These are phyloP conservation scores for Characodon lateralis DNA, from an alignment of 2,797 vertebrate genomes.

Conservation along the genomic window DNA sequence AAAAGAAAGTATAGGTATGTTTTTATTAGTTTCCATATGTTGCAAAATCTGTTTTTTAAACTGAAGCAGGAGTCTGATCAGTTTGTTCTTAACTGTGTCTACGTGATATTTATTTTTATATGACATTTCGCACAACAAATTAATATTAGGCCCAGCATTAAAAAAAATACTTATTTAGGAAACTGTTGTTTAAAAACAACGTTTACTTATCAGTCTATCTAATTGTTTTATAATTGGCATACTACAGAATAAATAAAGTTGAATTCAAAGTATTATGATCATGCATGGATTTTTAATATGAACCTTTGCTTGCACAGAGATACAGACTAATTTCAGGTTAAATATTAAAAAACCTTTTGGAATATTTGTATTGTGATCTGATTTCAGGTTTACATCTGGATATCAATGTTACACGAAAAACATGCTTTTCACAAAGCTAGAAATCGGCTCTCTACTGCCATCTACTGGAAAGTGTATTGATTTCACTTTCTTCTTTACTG, in stretches of 20 bases:
- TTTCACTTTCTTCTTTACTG: no score
- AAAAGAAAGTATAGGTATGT: not conserved
- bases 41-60: not conserved
- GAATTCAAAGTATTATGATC: not conserved
- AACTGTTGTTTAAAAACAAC: not conserved
- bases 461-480: not conserved
- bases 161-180: no score
- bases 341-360: not conserved
- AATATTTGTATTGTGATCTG: not conserved
- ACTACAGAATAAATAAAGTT: not conserved
- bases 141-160: not conserved
- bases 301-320: not conserved
- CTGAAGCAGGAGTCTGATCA: not conserved
- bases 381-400: not conserved
- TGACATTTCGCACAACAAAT: not conserved
- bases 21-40: not conserved
- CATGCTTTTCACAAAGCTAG: not conserved
- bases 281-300: not conserved
- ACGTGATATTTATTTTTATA: not conserved
- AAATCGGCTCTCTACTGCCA: slow-evolving; percentile 1
- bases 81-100: not conserved
- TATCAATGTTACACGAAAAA: not conserved
- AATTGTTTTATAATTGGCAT: not conserved
- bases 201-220: not conserved
- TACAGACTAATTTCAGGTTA: not conserved